These are phyloP conservation scores for Asteroscopus sphinx DNA, from an alignment of 2,888 invertebrate species.

Conservation along the genomic window DNA sequence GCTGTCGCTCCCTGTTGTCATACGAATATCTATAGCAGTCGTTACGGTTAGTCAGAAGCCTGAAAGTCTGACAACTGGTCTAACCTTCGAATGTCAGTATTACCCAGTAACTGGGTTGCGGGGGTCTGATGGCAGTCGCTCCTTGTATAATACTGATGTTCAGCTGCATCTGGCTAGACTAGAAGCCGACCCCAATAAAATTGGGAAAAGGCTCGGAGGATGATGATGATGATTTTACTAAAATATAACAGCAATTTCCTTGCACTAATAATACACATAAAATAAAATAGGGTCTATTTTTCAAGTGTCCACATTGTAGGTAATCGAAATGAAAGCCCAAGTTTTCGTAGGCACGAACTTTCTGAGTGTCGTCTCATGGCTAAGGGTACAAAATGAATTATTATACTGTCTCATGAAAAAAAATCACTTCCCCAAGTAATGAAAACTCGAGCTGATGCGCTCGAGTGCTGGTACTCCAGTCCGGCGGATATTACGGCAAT, in stretches of 20 bases:
- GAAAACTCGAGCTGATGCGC: conserved; percentile 88
- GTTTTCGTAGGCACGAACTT: conserved; percentile 75
- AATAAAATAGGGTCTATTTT: conserved; percentile 35
- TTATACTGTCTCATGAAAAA: conserved; percentile 85
- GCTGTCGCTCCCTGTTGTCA: no score
- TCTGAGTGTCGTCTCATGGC: conserved; percentile 72
- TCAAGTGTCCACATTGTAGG: conserved; percentile 43
- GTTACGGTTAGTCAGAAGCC: no score
- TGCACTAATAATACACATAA: conserved; percentile 12
- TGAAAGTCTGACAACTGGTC: no score
- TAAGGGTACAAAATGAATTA: conserved; percentile 86
- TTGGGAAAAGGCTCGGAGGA: no score
- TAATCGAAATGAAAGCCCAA: conserved; percentile 63
- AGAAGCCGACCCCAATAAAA: no score
- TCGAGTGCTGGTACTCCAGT: conserved; percentile 84
- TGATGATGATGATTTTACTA: conserved; percentile 30
- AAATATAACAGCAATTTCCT: conserved; percentile 22
- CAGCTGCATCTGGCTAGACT: no score
- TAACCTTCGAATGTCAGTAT: no score
- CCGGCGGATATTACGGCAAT: conserved; percentile 89
- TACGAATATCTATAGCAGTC: no score
- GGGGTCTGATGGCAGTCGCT: no score
- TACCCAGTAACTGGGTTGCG: no score
- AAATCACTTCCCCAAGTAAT: conserved; percentile 87
- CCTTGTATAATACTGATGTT: no score